Base-by-base conservation (phyloP, 2,113 vertebrate species). In the Misgurnus mizolepis region DNA sequence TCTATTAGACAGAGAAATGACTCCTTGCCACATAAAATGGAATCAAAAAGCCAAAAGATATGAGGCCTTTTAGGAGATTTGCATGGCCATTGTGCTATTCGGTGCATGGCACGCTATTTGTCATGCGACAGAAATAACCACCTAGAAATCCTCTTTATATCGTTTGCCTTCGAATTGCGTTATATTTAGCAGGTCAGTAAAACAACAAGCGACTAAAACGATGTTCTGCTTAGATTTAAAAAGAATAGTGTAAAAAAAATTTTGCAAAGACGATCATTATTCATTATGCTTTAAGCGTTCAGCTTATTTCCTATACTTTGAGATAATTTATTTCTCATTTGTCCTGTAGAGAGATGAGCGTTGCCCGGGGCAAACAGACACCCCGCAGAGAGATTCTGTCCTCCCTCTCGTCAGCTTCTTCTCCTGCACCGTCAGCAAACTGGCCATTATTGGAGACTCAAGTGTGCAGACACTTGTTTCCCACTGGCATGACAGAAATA, bases 1-100 rank as follows among this genome's bases (percentile, higher is more conserved):
- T 86, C 78, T 78, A 70, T 81, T 72, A 62, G 34, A 67, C 14
- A n/a, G 69, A 39, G 68, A 80, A 70, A 78, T 53, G 60, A 41
- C 81, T 82, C 53, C 67, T 27, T 22, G 40, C 65, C 60, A 75
- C 58, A 50, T 73, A 47, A 55, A 55, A 64, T 39, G 22, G 17
- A 65, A 73, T 74, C 73, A 81, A 56, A 75, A 79, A 78, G 79
- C 43, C 70, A 41, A 73, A 55, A 81, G 67, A 75, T 82, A 83
- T 76, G 80, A 82, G 64, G 27, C 80, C 87, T 85, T 80, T 87
- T 85, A 85, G 68, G 78, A 88, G 83, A 90, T 87, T 83, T 89
- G 85, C 87, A 86, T 79, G 84, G 83, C 84, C 77, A 82, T 82
- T 85, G 75, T 85, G 88, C 89, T 89, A 78, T 62, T 18, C 64